Conservation (phyloP, 2,113 vertebrate genomes). For the Amblyopsis rosae region DNA sequence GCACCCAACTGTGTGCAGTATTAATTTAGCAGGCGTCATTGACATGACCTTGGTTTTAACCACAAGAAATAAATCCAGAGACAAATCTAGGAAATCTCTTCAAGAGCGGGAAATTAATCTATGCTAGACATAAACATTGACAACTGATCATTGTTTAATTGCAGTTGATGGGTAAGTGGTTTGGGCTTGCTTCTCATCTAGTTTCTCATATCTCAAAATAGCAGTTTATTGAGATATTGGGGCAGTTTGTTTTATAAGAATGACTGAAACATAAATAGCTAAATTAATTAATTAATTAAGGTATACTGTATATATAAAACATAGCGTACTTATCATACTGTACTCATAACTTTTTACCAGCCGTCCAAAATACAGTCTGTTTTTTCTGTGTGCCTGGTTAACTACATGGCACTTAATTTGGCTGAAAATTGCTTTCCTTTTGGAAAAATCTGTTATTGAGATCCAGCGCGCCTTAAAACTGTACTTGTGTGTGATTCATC, state of each 20-base stretch:
- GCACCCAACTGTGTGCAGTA: no score
- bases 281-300: slow-evolving; percentile 19
- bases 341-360: slow-evolving; percentile 45
- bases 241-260: slow-evolving; percentile 58
- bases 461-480: slow-evolving; percentile 48
- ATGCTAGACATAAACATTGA: slow-evolving; percentile 64
- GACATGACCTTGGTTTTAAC: no score
- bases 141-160: slow-evolving; percentile 51
- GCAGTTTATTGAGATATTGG: slow-evolving; percentile 38
- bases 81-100: no score
- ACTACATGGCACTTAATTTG: slow-evolving; percentile 36
- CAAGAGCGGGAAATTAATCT: slow-evolving; percentile 22
- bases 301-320: no score
- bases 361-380: slow-evolving; percentile 45
- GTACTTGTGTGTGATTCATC: slow-evolving; percentile 38
- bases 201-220: slow-evolving; percentile 51
- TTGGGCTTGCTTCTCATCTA: slow-evolving; percentile 39
- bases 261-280: slow-evolving; percentile 37
- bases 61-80: no score
- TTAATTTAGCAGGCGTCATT: no score
- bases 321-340: no score
- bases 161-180: slow-evolving; percentile 39
- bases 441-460: slow-evolving; percentile 58
- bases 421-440: slow-evolving; percentile 46
- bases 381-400: neutral